Evolutionary conservation across 2,888 invertebrate genomes (phyloP).

Genomic region (Chymomyza fuscimana): DNA sequence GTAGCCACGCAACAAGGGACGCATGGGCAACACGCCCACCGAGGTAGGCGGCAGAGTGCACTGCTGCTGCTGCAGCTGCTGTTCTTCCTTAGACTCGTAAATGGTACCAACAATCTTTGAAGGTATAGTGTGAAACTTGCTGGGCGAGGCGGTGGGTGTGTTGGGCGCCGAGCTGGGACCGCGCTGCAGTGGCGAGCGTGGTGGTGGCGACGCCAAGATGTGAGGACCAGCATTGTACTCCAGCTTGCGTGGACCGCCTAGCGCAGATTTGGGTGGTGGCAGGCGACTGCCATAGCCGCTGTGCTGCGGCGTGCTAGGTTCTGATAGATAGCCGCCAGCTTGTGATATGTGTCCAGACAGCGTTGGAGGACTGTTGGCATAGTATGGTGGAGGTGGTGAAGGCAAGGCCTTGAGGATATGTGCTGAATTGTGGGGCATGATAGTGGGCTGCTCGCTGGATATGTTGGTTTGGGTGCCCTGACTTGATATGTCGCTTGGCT

Average conservation of each 20-base stretch:
- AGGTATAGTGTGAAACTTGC: slow-evolving; percentile 80
- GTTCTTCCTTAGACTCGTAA: slow-evolving; percentile 78
- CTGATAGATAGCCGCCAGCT: slow-evolving; percentile 57
- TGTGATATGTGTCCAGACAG: slow-evolving; percentile 31
- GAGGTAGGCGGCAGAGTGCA: slow-evolving; percentile 36
- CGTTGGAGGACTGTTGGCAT: slow-evolving; percentile 54
- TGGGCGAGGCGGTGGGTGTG: slow-evolving; percentile 60
- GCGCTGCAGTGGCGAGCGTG: slow-evolving; percentile 62
- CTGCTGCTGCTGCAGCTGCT: slow-evolving; percentile 30
- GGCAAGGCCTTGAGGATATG: slow-evolving; percentile 69
- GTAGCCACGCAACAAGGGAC: slow-evolving; percentile 90
- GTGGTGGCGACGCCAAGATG: slow-evolving; percentile 78
- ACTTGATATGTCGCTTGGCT: slow-evolving; percentile 81
- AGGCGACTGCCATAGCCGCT: slow-evolving; percentile 65
- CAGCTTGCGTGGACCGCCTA: slow-evolving; percentile 83
- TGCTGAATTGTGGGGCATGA: slow-evolving; percentile 39
- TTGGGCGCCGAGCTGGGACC: slow-evolving; percentile 64
- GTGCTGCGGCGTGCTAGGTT: slow-evolving; percentile 59
- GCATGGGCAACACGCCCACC: slow-evolving; percentile 88
- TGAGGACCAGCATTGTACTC: slow-evolving; percentile 80
- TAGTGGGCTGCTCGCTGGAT: slow-evolving; percentile 47
- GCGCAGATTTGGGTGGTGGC: slow-evolving; percentile 61
- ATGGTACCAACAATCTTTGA: slow-evolving; percentile 78
- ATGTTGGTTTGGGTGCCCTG: slow-evolving; percentile 53
- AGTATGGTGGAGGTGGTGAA: slow-evolving; percentile 49